Conservation (phyloP, 2,888 invertebrate species). For the Amphipoea oculea region DNA sequence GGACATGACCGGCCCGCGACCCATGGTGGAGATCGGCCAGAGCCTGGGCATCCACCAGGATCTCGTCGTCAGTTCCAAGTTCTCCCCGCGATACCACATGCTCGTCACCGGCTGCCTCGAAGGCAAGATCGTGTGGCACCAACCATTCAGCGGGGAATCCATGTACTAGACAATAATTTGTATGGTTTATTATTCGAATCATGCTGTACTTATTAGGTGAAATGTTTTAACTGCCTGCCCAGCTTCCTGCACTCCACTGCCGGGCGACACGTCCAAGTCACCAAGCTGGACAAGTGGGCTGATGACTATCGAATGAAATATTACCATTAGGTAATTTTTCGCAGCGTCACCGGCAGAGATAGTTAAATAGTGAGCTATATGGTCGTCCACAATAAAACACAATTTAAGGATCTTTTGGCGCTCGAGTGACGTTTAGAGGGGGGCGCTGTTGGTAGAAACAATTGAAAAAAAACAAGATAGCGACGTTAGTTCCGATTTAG, state of each 20-base stretch:
- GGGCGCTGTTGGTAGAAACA: not conserved
- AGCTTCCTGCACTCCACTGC: conserved; percentile 16
- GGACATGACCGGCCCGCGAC: conserved; percentile 65
- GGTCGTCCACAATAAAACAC: conserved; percentile 5
- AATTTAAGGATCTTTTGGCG: not conserved
- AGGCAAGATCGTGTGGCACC: conserved; percentile 97
- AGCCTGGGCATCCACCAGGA: conserved; percentile 94
- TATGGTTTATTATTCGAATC: conserved; percentile 42
- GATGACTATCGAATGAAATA: not conserved
- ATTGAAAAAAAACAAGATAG: not conserved
- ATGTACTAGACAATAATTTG: conserved; percentile 69
- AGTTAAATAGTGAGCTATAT: conserved; percentile 1
- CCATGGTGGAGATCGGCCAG: conserved; percentile 91
- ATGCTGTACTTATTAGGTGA: conserved; percentile 43
- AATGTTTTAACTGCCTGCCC: conserved; percentile 40
- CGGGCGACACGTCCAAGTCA: not conserved
- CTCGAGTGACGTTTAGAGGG: not conserved
- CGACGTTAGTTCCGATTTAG: not conserved
- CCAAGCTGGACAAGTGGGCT: not conserved
- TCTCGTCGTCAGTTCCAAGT: conserved; percentile 96
- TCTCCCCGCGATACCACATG: conserved; percentile 96
- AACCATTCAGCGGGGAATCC: conserved; percentile 91
- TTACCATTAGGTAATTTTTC: not conserved
- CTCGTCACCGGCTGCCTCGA: conserved; percentile 97
- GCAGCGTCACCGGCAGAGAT: not conserved